Conservation (phyloP, 2,797 vertebrate genomes). For the Neopelma chrysocephalum region DNA sequence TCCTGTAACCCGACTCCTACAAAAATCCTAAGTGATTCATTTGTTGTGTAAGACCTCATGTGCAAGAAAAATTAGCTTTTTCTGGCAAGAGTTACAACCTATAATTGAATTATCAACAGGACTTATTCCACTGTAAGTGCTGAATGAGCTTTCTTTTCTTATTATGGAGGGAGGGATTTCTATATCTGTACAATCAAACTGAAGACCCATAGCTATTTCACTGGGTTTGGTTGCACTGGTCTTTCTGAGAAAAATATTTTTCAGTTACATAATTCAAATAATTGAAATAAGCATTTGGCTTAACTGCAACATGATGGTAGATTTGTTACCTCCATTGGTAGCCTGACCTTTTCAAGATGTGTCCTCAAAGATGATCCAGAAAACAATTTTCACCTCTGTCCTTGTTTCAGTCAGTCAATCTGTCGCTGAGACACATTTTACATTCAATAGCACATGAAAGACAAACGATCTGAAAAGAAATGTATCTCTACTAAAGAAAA, state of each 20-base stretch:
- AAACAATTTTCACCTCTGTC: background rate
- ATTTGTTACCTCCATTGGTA: background rate
- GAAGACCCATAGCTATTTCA: background rate
- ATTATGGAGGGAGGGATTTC: background rate
- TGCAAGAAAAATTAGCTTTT: background rate
- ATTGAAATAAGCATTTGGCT: background rate
- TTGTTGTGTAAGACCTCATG: background rate
- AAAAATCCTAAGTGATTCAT: background rate
- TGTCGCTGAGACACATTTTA: background rate
- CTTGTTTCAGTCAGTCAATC: background rate
- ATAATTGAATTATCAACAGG: background rate
- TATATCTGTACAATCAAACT: background rate
- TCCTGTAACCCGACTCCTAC: too few relatives aligned
- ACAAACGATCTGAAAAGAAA: background rate
- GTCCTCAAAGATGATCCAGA: background rate
- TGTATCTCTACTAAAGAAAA: background rate
- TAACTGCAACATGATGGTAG: fast-evolving
- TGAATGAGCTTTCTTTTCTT: background rate
- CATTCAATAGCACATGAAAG: background rate
- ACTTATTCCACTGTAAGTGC: background rate
- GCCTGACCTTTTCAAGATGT: background rate
- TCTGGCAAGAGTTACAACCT: background rate
- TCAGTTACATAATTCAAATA: background rate
- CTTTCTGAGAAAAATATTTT: background rate
- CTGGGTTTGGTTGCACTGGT: fast-evolving